A percentile compares a stretch with the other conserved stretches of the same genome.
phyloP scores from a whole-genome alignment of 2,113 vertebrate genomes.

The Vidua chalybeata region DNA sequence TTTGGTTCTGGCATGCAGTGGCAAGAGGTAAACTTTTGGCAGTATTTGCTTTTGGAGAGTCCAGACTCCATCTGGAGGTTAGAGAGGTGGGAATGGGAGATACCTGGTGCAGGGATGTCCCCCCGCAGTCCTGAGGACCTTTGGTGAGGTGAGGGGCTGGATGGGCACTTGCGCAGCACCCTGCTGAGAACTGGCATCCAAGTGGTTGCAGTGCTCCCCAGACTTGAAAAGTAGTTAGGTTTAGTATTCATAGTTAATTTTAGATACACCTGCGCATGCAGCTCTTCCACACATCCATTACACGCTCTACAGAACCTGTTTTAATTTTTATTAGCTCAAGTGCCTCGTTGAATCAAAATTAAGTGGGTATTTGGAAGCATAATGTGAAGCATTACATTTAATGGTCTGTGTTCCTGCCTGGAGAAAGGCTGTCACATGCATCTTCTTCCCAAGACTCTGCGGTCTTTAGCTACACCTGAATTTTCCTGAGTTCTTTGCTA shows the following conservation, averaged over 20 bases:
- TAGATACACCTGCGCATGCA: not conserved
- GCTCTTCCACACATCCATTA: slow-evolving; percentile 29
- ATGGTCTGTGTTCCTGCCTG: slow-evolving; percentile 14
- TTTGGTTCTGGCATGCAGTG: not conserved
- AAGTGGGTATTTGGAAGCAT: slow-evolving; percentile 53
- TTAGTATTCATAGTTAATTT: slow-evolving; percentile 4
- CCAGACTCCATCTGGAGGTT: not conserved
- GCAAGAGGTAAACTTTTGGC: not conserved
- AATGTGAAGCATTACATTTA: slow-evolving; percentile 49
- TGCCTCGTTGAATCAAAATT: slow-evolving; percentile 62
- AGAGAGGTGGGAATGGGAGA: not conserved
- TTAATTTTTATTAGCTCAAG: slow-evolving; percentile 61
- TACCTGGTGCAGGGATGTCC: not conserved
- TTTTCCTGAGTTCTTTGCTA: not conserved
- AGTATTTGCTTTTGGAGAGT: not conserved
- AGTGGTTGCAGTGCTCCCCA: not conserved
- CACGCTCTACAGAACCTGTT: slow-evolving; percentile 5
- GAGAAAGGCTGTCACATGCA: not conserved
- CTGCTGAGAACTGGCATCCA: rapidly evolving
- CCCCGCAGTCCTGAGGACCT: too few species aligned
- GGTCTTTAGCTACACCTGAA: not conserved
- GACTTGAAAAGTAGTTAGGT: not conserved
- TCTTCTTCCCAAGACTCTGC: not conserved
- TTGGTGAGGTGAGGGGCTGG: not conserved
- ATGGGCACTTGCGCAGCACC: not conserved